Conservation (phyloP, 2,888 invertebrate genomes). For the Allolobophora icterica region DNA sequence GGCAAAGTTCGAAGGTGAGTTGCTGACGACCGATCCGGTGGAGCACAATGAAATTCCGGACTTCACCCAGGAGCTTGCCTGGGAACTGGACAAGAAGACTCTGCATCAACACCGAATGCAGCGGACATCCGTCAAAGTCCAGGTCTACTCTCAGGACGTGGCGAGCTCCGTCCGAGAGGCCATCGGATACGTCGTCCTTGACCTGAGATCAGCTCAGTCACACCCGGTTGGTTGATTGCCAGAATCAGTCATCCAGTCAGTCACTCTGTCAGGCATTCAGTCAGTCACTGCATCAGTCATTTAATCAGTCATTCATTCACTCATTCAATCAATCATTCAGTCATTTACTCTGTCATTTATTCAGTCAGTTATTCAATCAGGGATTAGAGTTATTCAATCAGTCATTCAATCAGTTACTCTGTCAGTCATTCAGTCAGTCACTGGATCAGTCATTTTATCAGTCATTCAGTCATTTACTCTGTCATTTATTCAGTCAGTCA, state of each 20-base stretch:
- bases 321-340: neutral
- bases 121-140: constrained; percentile 65
- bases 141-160: constrained; percentile 63
- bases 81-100: constrained; percentile 65
- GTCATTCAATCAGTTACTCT: too few relatives aligned
- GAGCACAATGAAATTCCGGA: constrained; percentile 63
- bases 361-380: too few relatives aligned
- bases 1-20: constrained; percentile 67
- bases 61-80: constrained; percentile 66
- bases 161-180: constrained; percentile 61
- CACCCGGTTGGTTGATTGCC: constrained; percentile 54
- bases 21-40: constrained; percentile 65
- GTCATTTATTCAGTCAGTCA: too few relatives aligned
- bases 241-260: neutral
- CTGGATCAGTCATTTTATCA: too few relatives aligned
- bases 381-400: too few relatives aligned
- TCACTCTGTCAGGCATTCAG: neutral
- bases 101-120: constrained; percentile 66
- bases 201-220: constrained; percentile 62
- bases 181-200: constrained; percentile 66
- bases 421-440: too few relatives aligned
- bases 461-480: too few relatives aligned
- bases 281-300: neutral
- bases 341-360: neutral
- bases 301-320: neutral